Conservation (phyloP, 2,113 vertebrate genomes). For the Cichladusa arquata region DNA sequence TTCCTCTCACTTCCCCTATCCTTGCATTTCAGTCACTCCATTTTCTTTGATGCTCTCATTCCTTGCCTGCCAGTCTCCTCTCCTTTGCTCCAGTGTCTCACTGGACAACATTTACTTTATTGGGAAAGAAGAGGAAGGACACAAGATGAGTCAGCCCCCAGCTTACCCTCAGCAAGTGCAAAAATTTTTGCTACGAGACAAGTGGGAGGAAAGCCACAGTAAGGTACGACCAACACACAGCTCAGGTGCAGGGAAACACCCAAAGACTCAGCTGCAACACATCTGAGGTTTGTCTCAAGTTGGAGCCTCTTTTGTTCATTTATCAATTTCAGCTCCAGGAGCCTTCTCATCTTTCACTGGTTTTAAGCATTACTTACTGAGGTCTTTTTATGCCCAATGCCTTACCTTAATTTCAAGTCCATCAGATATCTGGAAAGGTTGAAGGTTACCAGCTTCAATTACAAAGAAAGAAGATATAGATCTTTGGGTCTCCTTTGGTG, state of each 20-base stretch:
- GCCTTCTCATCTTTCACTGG: neutral
- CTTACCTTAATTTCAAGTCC: neutral
- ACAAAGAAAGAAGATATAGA: neutral
- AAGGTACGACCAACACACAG: neutral
- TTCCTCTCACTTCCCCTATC: neutral
- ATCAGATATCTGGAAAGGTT: neutral
- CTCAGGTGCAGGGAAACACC: neutral
- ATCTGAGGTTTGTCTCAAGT: neutral
- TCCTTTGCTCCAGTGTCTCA: neutral
- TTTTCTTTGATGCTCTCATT: neutral
- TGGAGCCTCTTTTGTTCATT: neutral
- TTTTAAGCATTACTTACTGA: neutral
- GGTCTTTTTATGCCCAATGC: neutral
- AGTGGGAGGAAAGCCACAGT: neutral
- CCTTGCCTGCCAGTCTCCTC: neutral
- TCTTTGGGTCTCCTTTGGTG: neutral
- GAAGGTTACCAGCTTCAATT: neutral
- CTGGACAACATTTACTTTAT: neutral
- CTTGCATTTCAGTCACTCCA: neutral
- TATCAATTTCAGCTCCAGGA: neutral
- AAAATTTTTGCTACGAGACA: rapidly evolving
- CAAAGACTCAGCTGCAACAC: neutral
- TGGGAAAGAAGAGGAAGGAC: neutral
- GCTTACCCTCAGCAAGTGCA: neutral
- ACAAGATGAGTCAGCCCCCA: neutral